Conservation (phyloP, 1,140 invertebrate species). For the Scaptomyza montana region DNA sequence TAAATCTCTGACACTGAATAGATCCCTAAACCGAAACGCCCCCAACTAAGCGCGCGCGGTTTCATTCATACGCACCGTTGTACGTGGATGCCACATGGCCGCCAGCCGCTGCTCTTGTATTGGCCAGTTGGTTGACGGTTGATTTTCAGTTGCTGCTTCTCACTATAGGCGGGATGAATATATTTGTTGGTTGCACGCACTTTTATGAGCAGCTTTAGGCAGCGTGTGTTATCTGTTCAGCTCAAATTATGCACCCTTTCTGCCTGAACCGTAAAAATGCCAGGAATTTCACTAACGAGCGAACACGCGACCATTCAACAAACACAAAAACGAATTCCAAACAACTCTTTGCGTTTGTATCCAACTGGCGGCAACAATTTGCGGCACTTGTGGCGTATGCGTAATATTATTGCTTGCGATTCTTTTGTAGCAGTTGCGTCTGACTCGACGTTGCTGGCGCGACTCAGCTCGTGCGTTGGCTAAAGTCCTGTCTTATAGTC, state of each 20-base stretch:
- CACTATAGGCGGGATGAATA: background rate
- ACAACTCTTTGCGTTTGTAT: conserved; percentile 7
- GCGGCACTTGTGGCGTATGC: conserved; percentile 62
- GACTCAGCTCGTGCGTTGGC: conserved; percentile 56
- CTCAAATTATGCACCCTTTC: background rate
- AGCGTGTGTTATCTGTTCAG: conserved; percentile 1
- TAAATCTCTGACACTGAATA: conserved; percentile 61
- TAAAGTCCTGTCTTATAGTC: conserved; percentile 66
- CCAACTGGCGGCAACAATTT: conserved; percentile 32
- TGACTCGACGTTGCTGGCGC: conserved; percentile 64
- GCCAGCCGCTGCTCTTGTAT: background rate
- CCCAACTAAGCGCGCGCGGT: conserved; percentile 8
- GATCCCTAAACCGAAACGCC: background rate
- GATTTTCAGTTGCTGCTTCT: background rate
- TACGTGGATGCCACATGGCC: conserved; percentile 52
- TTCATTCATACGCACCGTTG: conserved; percentile 63
- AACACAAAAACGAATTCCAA: background rate
- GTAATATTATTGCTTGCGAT: conserved; percentile 38
- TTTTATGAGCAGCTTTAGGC: conserved; percentile 52
- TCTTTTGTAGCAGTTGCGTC: conserved; percentile 38
- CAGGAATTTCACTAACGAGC: conserved; percentile 65
- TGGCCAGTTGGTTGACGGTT: background rate
- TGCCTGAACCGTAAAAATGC: conserved; percentile 14
- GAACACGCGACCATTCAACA: conserved; percentile 29
- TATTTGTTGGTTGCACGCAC: conserved; percentile 66